Evolutionary conservation across 1,140 invertebrate species (phyloP).

Genomic region (Drosophila ambigua): DNA sequence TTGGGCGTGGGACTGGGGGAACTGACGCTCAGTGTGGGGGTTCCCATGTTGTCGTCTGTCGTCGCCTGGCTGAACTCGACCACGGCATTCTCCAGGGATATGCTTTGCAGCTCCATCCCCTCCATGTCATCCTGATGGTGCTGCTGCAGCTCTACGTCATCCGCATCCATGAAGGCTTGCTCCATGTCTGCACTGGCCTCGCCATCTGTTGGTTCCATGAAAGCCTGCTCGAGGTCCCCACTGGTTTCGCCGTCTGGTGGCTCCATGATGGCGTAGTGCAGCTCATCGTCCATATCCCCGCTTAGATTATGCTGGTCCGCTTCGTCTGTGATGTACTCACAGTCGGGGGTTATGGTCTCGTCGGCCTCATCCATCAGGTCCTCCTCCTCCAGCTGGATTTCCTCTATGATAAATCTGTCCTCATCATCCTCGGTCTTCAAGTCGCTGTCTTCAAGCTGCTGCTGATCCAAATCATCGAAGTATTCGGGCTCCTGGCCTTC

Average conservation of each 20-base stretch:
- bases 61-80: conserved; percentile 65
- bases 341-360: conserved; percentile 62
- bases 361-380: conserved; percentile 75
- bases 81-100: conserved; percentile 67
- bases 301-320: conserved; percentile 55
- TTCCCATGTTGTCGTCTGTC: conserved; percentile 30
- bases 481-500: conserved; percentile 72
- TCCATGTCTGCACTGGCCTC: conserved; percentile 65
- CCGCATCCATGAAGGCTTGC: conserved; percentile 10
- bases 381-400: conserved; percentile 78
- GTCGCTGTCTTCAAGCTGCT: conserved; percentile 40
- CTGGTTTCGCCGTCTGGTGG: conserved; percentile 64
- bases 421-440: conserved; percentile 60
- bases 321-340: conserved; percentile 69
- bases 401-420: conserved; percentile 78
- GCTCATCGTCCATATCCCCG: conserved; percentile 68
- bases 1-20: conserved; percentile 62
- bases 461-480: conserved; percentile 60
- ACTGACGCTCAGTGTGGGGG: conserved; percentile 39
- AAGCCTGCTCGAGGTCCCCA: conserved; percentile 68
- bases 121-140: conserved; percentile 46
- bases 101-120: conserved; percentile 50
- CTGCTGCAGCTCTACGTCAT: conserved; percentile 32
- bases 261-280: conserved; percentile 76
- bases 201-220: conserved; percentile 64